Conservation (phyloP, 2,113 vertebrate species). For the Abramis brama region DNA sequence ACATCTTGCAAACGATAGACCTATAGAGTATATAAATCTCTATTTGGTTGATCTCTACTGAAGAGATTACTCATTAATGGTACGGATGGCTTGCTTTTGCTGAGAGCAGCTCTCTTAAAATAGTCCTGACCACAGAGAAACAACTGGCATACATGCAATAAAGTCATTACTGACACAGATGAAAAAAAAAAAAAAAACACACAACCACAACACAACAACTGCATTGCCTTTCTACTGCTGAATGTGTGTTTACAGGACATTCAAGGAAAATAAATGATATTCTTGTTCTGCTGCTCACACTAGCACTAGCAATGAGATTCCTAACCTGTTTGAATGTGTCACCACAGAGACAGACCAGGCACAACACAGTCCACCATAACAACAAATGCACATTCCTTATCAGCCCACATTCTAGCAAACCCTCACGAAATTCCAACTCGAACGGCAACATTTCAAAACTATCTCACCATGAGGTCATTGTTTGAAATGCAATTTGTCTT, state of each 20-base stretch:
- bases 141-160: conserved; percentile 7
- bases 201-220: too few species aligned
- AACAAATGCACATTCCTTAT: conserved; percentile 44
- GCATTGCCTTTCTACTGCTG: neutral
- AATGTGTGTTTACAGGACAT: neutral
- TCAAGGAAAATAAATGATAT: neutral
- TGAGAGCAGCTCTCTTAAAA: conserved; percentile 31
- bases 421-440: conserved; percentile 27
- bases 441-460: conserved; percentile 23
- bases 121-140: conserved; percentile 24
- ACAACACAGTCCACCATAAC: neutral
- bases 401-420: conserved; percentile 35
- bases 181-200: neutral
- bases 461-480: conserved; percentile 30
- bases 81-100: conserved; percentile 33
- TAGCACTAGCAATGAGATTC: neutral
- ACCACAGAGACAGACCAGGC: conserved; percentile 14
- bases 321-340: neutral
- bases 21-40: neutral
- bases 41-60: neutral
- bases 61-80: conserved; percentile 14
- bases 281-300: neutral
- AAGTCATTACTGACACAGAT: conserved; percentile 2
- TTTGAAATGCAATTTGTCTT: conserved; percentile 34
- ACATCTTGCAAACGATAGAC: neutral